A percentile compares a stretch with the other conserved stretches of the same genome.
Evolutionary conservation across 1,140 invertebrate genomes (phyloP).

Genomic region (Anadara kagoshimensis): DNA sequence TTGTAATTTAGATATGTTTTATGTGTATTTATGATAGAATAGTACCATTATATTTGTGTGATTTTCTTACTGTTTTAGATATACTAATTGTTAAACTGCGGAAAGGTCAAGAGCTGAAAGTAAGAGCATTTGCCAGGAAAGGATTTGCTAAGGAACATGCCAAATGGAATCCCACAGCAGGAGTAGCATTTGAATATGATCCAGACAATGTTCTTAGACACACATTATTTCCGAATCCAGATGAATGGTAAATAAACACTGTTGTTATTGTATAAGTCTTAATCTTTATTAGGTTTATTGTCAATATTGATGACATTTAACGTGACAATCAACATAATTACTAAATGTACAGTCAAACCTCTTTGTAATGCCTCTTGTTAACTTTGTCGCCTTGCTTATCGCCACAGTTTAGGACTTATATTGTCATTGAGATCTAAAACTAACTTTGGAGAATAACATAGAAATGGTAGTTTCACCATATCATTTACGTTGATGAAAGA

Average conservation of each 20-base stretch:
- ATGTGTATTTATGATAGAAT: no score
- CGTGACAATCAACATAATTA: background rate
- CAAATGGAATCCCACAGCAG: constrained; percentile 99
- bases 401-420: no score
- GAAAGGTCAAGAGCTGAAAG: constrained; percentile 97
- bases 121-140: constrained; percentile 95
- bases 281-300: background rate
- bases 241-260: constrained; percentile 88
- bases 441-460: no score
- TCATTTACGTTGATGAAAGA: no score
- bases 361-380: no score
- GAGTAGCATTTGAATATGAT: constrained; percentile 99
- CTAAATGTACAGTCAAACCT: no score
- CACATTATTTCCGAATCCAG: constrained; percentile 96
- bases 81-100: constrained; percentile 98
- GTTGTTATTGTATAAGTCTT: background rate
- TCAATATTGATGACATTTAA: no score
- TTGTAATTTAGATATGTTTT: no score
- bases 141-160: constrained; percentile 99
- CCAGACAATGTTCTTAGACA: constrained; percentile 98
- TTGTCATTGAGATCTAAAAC: no score
- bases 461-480: no score
- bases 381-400: no score
- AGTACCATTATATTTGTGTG: no score
- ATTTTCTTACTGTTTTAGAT: constrained; percentile 75